These are phyloP conservation scores for Muntiacus muntjak DNA, from an alignment of 2,113 vertebrate species.

Conservation along the genomic window DNA sequence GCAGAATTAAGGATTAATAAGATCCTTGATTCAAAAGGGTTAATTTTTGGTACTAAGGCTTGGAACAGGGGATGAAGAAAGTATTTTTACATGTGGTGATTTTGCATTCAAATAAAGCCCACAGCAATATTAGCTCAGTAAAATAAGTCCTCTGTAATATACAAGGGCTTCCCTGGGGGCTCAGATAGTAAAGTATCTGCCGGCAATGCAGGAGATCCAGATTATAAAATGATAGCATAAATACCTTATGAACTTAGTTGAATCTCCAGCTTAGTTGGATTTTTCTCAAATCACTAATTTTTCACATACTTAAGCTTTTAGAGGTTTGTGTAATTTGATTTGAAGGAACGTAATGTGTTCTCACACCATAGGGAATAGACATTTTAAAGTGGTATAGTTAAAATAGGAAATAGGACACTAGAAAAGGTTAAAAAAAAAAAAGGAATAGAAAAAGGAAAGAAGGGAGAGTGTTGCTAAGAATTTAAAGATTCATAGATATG, in stretches of 20 bases:
- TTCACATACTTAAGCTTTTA: not conserved
- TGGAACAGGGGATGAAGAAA: not conserved
- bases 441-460: not conserved
- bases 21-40: not conserved
- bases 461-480: not conserved
- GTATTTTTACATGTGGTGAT: not conserved
- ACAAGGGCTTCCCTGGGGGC: not conserved
- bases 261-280: not conserved
- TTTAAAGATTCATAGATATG: not conserved
- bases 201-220: not conserved
- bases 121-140: not conserved
- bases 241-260: not conserved
- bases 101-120: not conserved
- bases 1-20: not conserved
- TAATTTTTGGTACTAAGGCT: not conserved
- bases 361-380: not conserved
- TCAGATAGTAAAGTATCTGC: not conserved
- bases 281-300: not conserved
- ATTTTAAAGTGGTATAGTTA: not conserved
- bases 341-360: not conserved
- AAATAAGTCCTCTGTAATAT: not conserved
- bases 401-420: not conserved
- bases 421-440: not conserved
- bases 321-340: not conserved
- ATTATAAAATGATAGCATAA: not conserved